Conservation (phyloP, 2,888 invertebrate genomes). For the Drosophila prostipennis region DNA sequence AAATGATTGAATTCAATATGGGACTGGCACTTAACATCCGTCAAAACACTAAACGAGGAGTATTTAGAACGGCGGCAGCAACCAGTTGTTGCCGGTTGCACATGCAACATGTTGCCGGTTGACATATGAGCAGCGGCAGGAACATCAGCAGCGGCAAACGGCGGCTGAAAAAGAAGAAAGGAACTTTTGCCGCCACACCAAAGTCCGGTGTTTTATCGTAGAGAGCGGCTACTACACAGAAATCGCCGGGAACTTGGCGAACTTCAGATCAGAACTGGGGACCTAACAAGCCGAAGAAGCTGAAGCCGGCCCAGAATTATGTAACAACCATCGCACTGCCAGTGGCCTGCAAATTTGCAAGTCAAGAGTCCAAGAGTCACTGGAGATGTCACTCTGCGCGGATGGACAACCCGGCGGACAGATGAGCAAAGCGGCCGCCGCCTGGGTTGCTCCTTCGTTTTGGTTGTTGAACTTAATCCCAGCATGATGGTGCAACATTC, state of each 20-base stretch:
- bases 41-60: slow-evolving; percentile 78
- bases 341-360: slow-evolving; percentile 70
- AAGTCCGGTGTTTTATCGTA: slow-evolving; percentile 33
- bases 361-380: slow-evolving; percentile 72
- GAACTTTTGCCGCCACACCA: slow-evolving; percentile 74
- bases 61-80: slow-evolving; percentile 70
- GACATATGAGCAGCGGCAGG: slow-evolving; percentile 77
- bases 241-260: slow-evolving; percentile 18
- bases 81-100: slow-evolving; percentile 45
- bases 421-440: slow-evolving; percentile 72
- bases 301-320: slow-evolving; percentile 61
- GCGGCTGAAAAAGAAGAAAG: slow-evolving; percentile 59
- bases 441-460: slow-evolving; percentile 34
- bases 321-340: slow-evolving; percentile 58
- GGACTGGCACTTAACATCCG: slow-evolving; percentile 81
- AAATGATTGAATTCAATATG: slow-evolving; percentile 41
- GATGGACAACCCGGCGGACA: slow-evolving; percentile 73
- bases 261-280: slow-evolving; percentile 8
- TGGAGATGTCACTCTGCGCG: slow-evolving; percentile 66
- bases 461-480: slow-evolving; percentile 68
- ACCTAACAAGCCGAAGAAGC: slow-evolving; percentile 63
- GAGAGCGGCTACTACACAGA: slow-evolving; percentile 64
- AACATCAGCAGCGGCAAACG: not conserved
- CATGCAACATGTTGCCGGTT: slow-evolving; percentile 60
- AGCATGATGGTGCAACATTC: slow-evolving; percentile 73